phyloP scores from a whole-genome alignment of 1,140 invertebrate genomes.

The Melanaphis sacchari region DNA sequence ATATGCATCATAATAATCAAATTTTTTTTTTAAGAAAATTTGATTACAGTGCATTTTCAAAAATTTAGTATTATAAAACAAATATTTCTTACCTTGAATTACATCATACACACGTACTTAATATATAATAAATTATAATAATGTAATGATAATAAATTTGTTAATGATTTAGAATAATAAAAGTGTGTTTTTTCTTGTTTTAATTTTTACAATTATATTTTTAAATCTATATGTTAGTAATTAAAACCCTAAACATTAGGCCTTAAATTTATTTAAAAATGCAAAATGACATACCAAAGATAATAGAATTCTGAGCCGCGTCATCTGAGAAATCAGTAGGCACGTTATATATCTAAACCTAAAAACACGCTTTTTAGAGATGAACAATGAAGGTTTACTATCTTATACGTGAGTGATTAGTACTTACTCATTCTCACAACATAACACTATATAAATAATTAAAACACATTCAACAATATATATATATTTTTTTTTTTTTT shows the following conservation, averaged over 20 bases:
- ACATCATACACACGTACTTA: conserved; percentile 53
- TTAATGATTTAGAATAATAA: conserved; percentile 56
- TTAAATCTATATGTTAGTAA: conserved; percentile 52
- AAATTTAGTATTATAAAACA: conserved; percentile 47
- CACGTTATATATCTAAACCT: conserved; percentile 51
- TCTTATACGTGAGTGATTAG: conserved; percentile 45
- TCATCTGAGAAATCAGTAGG: conserved; percentile 51
- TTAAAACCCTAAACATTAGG: conserved; percentile 40
- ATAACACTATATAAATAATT: conserved; percentile 57
- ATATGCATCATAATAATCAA: conserved; percentile 39
- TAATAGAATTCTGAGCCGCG: conserved; percentile 42
- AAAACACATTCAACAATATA: conserved; percentile 42
- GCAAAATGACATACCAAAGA: conserved; percentile 53
- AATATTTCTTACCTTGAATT: conserved; percentile 55
- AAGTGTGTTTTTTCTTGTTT: conserved; percentile 35
- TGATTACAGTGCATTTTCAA: conserved; percentile 37
- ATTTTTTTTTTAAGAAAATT: conserved; percentile 45
- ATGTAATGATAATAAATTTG: conserved; percentile 52
- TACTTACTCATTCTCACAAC: conserved; percentile 56
- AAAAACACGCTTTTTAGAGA: conserved; percentile 48
- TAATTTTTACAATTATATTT: conserved; percentile 47
- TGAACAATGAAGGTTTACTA: conserved; percentile 48
- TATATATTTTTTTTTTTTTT: conserved; percentile 40
- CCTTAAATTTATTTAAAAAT: conserved; percentile 46
- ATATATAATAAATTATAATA: conserved; percentile 54